These are phyloP conservation scores for Dipus sagitta DNA, from an alignment of 2,797 vertebrate genomes.

Conservation along the genomic window DNA sequence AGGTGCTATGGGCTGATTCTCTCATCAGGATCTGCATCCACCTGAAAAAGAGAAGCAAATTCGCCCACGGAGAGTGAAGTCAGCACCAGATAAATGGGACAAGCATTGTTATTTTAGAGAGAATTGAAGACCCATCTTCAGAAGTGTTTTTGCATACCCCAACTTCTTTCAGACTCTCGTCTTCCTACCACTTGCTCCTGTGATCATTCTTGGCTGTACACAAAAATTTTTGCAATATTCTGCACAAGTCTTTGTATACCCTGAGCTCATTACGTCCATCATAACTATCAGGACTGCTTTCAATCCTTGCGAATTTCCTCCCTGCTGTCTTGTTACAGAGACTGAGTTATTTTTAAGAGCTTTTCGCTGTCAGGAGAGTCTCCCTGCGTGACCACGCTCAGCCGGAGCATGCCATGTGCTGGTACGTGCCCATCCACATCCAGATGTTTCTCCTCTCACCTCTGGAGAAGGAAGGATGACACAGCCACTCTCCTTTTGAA, in stretches of 20 bases:
- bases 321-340: background rate
- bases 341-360: background rate
- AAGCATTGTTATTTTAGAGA: too few relatives aligned
- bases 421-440: background rate
- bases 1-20: too few relatives aligned
- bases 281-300: background rate
- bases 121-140: background rate
- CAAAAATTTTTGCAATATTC: conserved; percentile 28
- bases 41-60: too few relatives aligned
- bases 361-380: background rate
- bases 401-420: background rate
- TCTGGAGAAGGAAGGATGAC: background rate
- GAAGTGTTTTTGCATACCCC: background rate
- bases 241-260: conserved; percentile 40
- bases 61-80: too few relatives aligned
- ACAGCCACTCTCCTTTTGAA: background rate
- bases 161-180: background rate
- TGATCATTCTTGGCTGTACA: background rate
- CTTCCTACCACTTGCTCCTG: background rate
- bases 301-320: background rate
- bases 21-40: too few relatives aligned
- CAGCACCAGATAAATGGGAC: too few relatives aligned
- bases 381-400: background rate
- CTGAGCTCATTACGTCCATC: conserved; percentile 38
- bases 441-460: background rate